These are phyloP conservation scores for Archivesica marissinica DNA, from an alignment of 1,140 invertebrate species.

Conservation along the genomic window DNA sequence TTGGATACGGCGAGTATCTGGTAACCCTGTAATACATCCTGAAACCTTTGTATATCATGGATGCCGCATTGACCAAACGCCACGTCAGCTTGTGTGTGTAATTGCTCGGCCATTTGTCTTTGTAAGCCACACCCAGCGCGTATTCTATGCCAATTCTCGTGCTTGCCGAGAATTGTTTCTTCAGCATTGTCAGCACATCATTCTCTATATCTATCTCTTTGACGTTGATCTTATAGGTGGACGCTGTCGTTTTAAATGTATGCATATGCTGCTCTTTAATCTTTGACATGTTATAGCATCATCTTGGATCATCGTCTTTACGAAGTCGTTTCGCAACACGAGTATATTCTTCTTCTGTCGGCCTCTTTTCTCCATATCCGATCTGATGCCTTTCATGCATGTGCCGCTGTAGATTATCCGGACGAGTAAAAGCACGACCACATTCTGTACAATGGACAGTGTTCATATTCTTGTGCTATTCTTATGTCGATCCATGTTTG, in stretches of 20 bases:
- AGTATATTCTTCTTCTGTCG: background rate
- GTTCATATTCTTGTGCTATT: background rate
- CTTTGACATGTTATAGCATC: background rate
- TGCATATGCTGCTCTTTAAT: background rate
- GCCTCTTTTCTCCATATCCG: background rate
- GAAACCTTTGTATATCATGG: background rate
- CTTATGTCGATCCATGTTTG: slow-evolving; percentile 1
- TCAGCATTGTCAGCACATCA: background rate
- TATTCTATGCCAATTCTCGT: slow-evolving; percentile 13
- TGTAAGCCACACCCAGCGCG: background rate
- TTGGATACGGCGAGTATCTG: slow-evolving; percentile 3
- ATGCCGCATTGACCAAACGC: slow-evolving; percentile 1
- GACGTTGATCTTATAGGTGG: background rate
- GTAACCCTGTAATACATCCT: background rate
- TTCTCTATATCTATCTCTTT: background rate
- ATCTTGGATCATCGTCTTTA: slow-evolving; percentile 8
- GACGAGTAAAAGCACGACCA: background rate
- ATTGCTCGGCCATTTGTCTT: background rate
- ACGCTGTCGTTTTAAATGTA: background rate
- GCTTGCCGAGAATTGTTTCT: background rate
- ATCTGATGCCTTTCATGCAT: background rate
- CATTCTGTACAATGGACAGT: slow-evolving; percentile 24
- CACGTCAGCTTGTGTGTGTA: background rate
- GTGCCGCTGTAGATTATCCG: slow-evolving; percentile 20
- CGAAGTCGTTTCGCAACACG: background rate